Conservation (phyloP, 2,797 vertebrate genomes). For the Sebastes paucispinis region DNA sequence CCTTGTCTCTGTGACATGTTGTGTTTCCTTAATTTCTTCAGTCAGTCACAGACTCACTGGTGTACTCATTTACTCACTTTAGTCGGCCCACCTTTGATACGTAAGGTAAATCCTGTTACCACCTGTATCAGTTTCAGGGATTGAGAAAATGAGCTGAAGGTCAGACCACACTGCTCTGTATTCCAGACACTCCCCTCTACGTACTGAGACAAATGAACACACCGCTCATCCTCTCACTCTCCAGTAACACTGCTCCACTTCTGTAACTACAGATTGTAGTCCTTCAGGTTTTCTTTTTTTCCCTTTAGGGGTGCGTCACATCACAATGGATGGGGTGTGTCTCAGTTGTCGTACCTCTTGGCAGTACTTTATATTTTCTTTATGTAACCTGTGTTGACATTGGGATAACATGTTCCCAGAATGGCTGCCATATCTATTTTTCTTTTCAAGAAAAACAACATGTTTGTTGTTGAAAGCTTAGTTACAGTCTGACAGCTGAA, state of each 20-base stretch:
- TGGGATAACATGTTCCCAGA: neutral
- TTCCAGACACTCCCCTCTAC: constrained; percentile 64
- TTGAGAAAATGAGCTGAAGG: neutral
- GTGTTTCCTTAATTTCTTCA: neutral
- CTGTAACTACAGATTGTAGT: neutral
- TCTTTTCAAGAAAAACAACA: neutral
- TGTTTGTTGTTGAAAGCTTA: neutral
- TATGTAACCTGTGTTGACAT: neutral
- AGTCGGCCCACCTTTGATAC: neutral
- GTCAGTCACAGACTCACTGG: neutral
- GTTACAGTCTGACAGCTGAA: neutral
- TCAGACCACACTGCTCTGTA: constrained; percentile 49
- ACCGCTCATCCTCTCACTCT: constrained; percentile 17
- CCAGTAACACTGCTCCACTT: constrained; percentile 11
- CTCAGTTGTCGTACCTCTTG: neutral
- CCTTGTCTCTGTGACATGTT: neutral
- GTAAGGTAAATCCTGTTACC: neutral
- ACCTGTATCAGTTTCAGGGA: constrained; percentile 10
- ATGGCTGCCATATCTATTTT: neutral
- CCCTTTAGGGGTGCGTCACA: neutral
- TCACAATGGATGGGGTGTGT: constrained; percentile 4
- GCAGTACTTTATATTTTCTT: neutral
- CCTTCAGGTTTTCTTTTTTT: neutral
- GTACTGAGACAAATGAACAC: constrained; percentile 44
- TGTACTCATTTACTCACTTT: neutral